These are phyloP conservation scores for Luidia sarsii DNA, from an alignment of 53 echinoderm and acorn worm genomes.

Conservation along the genomic window DNA sequence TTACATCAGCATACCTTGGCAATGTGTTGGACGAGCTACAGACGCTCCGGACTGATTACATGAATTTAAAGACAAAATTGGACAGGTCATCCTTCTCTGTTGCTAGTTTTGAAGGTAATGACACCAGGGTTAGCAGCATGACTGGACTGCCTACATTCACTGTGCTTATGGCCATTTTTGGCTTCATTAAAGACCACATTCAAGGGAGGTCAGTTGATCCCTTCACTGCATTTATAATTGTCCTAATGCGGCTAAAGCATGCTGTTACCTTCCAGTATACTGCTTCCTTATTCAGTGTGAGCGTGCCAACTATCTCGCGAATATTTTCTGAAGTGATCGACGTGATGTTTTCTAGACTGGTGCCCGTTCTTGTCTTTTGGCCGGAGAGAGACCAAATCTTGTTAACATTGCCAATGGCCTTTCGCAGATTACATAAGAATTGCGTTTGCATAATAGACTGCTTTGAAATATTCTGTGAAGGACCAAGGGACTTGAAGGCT, in stretches of 20 bases:
- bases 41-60: background rate
- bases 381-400: background rate
- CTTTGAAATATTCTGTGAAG: constrained; percentile 22
- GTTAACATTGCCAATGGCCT: background rate
- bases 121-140: background rate
- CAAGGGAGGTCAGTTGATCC: background rate
- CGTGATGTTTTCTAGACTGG: background rate
- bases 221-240: background rate
- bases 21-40: background rate
- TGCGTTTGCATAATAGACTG: constrained; percentile 10
- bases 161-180: background rate
- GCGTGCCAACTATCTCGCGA: too few relatives aligned
- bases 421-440: background rate
- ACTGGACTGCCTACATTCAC: background rate
- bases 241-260: background rate
- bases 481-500: constrained; percentile 2
- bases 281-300: background rate
- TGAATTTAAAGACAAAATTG: background rate
- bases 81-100: background rate
- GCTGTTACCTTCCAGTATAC: background rate
- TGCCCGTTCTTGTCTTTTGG: background rate
- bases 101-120: background rate
- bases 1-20: background rate
- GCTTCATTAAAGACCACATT: background rate
- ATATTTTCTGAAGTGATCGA: background rate